Conservation (phyloP, 2,888 invertebrate genomes). For the Lagria hirta region DNA sequence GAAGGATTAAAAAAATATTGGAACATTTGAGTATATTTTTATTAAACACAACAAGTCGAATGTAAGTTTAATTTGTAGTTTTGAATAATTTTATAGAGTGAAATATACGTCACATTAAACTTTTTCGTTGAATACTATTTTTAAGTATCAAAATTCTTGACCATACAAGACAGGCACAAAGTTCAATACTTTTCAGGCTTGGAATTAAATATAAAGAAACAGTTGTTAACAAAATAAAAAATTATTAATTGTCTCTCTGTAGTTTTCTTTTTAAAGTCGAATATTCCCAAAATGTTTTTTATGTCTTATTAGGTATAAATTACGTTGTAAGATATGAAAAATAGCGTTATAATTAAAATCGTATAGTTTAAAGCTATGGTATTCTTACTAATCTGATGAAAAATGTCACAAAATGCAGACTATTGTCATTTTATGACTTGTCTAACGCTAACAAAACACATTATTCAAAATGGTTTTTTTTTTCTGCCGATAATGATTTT, state of each 20-base stretch:
- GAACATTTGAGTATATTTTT: constrained; percentile 48
- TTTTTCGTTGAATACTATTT: constrained; percentile 43
- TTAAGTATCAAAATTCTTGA: constrained; percentile 43
- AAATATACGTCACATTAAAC: constrained; percentile 43
- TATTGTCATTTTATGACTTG: neutral
- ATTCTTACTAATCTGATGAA: constrained; percentile 8
- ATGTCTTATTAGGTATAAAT: constrained; percentile 18
- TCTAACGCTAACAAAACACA: constrained; percentile 18
- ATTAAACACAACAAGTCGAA: constrained; percentile 51
- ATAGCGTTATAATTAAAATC: constrained; percentile 30
- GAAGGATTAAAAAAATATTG: constrained; percentile 4
- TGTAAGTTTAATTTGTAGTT: constrained; percentile 42
- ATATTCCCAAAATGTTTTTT: constrained; percentile 15
- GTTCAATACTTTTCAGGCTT: constrained; percentile 43
- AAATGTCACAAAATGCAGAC: constrained; percentile 1
- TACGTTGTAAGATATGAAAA: constrained; percentile 32
- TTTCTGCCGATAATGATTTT: constrained; percentile 24
- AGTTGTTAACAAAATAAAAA: constrained; percentile 22
- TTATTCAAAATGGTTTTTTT: constrained; percentile 20
- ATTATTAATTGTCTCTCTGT: constrained; percentile 31
- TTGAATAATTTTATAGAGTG: constrained; percentile 41
- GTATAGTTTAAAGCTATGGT: constrained; percentile 31
- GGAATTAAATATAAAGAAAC: constrained; percentile 28
- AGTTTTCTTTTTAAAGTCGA: constrained; percentile 27
- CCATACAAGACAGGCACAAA: constrained; percentile 46